phyloP scores from a whole-genome alignment of 2,113 vertebrate genomes.

The Misgurnus mizolepis region DNA sequence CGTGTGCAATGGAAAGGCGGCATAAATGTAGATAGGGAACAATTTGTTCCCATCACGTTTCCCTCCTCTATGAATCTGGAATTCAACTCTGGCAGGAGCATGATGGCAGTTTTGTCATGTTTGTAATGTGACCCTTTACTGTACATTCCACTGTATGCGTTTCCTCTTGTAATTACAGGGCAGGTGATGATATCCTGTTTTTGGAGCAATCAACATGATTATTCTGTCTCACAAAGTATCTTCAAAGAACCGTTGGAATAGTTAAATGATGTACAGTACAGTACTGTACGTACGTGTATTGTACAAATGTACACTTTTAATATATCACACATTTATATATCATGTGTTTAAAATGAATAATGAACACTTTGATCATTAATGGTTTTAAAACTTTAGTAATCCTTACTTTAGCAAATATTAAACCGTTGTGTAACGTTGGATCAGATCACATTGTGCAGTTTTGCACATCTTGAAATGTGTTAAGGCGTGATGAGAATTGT shows the following conservation, averaged over 20 bases:
- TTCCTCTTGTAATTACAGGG: slow-evolving; percentile 62
- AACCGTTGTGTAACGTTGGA: too few species aligned
- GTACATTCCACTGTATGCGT: slow-evolving; percentile 51
- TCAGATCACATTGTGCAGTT: too few species aligned
- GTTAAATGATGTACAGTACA: not conserved
- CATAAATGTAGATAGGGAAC: slow-evolving; percentile 65
- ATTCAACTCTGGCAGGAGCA: slow-evolving; percentile 59
- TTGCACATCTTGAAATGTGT: not conserved
- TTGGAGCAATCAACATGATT: slow-evolving; percentile 55
- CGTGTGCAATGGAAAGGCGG: too few species aligned
- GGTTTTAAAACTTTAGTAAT: too few species aligned
- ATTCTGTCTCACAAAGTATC: slow-evolving; percentile 49
- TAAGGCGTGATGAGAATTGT: not conserved
- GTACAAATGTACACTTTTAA: too few species aligned
- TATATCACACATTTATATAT: too few species aligned
- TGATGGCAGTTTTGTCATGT: slow-evolving; percentile 61
- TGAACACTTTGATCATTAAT: too few species aligned
- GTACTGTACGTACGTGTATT: too few species aligned
- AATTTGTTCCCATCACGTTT: slow-evolving; percentile 57
- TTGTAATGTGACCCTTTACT: slow-evolving; percentile 48
- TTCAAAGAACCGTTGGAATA: slow-evolving; percentile 49
- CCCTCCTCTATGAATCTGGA: slow-evolving; percentile 49
- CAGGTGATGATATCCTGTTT: slow-evolving; percentile 65
- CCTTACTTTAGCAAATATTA: too few species aligned
- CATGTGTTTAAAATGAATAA: too few species aligned